Evolutionary conservation across 2,113 vertebrate species (phyloP), one percentile per base, ranked within the genome.

Genomic region (Daubentonia madagascariensis): DNA sequence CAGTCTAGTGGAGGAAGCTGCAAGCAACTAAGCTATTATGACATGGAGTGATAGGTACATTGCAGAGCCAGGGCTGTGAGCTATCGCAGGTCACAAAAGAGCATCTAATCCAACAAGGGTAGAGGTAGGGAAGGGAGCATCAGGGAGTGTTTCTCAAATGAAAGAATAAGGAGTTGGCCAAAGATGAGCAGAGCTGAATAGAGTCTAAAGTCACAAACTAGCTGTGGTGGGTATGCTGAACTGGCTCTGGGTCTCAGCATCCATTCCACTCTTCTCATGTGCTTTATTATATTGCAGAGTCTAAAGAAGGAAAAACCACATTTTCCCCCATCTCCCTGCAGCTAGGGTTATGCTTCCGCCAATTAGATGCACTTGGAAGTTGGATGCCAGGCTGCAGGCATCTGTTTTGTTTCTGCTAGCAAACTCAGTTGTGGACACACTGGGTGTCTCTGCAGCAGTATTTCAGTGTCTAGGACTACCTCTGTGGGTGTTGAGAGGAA

Each of bases 361-460:
- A 93, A 25, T 37, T 10, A 78, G 91, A 85, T 94, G 61, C 30
- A 72, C 45, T 50, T 79, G 81, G 92, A 92, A 86, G 67, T 32
- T 40, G 50, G 61, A 73, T 22, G 8, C 23, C 25, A 94, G 85
- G 40, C 37, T 57, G 11, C 3, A 52, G 40, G 63, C 67, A 86
- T 76, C 63, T 79, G 81, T 32, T 87, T 67, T 80, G 79, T 85
- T 75, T 97, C 50, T 97, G 57, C 43, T n/a, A 75, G 75, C 40
- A 80, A 78, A 86, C 40, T n/a, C 43, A 25, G 14, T 2, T 30
- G 61, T 57, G 43, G 73, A 40, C n/a, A 91, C 61, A 5, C 0
- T 7, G 40, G 59, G 86, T 32, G 80, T 88, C 92, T 52, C 43
- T 67, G 11, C 13, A 89, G 65, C 65, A 57, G 48, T 43, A 43